These are phyloP conservation scores for Eilema caniola DNA, from an alignment of 2,888 invertebrate genomes.

Conservation along the genomic window DNA sequence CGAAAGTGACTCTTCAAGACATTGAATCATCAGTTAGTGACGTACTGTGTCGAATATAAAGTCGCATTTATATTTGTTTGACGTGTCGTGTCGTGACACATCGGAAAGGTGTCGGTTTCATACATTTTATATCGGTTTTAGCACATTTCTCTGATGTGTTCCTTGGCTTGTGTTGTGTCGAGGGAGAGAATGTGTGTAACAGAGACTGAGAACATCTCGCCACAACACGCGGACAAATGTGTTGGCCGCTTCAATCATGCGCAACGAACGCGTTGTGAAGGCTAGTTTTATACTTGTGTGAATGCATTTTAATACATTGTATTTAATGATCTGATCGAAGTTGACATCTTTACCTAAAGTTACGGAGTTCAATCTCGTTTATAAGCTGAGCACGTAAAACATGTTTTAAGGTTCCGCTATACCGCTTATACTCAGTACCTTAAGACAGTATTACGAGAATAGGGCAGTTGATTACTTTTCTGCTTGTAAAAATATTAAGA, in stretches of 20 bases:
- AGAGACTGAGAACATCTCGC: no score
- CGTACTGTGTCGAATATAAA: slow-evolving; percentile 30
- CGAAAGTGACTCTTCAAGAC: slow-evolving; percentile 84
- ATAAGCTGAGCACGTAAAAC: slow-evolving; percentile 64
- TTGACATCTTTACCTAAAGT: slow-evolving; percentile 81
- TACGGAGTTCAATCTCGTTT: slow-evolving; percentile 63
- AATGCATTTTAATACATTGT: slow-evolving; percentile 56
- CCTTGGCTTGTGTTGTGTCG: no score
- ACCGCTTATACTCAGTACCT: slow-evolving; percentile 70
- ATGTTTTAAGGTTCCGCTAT: slow-evolving; percentile 73
- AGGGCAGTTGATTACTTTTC: slow-evolving; percentile 11
- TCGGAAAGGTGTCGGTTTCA: no score
- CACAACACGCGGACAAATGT: no score
- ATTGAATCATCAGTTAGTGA: slow-evolving; percentile 60
- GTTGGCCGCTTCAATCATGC: slow-evolving; percentile 22
- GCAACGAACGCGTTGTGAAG: slow-evolving; percentile 46
- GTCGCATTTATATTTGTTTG: background rate
- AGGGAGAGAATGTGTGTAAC: no score
- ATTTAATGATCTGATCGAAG: slow-evolving; percentile 57
- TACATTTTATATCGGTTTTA: no score
- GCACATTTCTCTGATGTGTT: no score
- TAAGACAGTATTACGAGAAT: slow-evolving; percentile 76
- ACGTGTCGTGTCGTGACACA: no score
- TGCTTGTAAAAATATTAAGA: background rate
- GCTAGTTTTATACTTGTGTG: slow-evolving; percentile 45